phyloP scores from a whole-genome alignment of 2,888 invertebrate species.

The Thysanoteuthis rhombus region DNA sequence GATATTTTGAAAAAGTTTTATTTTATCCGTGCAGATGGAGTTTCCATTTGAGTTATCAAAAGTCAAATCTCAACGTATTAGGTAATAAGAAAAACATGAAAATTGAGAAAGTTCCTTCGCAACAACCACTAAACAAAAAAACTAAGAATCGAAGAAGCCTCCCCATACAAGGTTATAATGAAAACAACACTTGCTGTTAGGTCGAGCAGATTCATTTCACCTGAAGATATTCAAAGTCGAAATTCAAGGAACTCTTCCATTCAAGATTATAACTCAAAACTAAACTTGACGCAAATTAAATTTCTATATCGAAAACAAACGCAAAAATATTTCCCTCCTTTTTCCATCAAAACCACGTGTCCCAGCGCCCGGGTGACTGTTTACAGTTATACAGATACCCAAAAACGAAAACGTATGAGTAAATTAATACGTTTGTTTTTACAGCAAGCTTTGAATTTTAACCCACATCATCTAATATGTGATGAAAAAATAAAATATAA shows the following conservation, averaged over 20 bases:
- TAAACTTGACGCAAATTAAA: background rate
- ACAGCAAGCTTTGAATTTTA: background rate
- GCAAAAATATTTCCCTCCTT: background rate
- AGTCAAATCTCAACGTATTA: too few relatives aligned
- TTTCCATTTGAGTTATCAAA: too few relatives aligned
- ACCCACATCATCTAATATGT: background rate
- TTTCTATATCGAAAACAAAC: background rate
- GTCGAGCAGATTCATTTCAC: background rate
- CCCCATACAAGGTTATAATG: too few relatives aligned
- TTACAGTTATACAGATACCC: background rate
- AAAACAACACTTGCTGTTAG: background rate
- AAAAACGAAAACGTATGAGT: background rate
- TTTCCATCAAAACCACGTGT: background rate
- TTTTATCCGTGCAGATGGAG: too few relatives aligned
- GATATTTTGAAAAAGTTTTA: too few relatives aligned
- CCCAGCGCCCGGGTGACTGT: background rate
- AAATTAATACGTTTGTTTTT: too few relatives aligned
- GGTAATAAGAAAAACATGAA: too few relatives aligned
- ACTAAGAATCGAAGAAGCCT: too few relatives aligned
- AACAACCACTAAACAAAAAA: too few relatives aligned
- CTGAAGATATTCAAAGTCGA: background rate
- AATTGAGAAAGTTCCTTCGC: too few relatives aligned
- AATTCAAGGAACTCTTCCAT: background rate
- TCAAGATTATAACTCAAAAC: background rate
- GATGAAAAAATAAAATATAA: background rate